phyloP scores from a whole-genome alignment of 2,113 vertebrate genomes.

The Zosterops hypoxanthus region DNA sequence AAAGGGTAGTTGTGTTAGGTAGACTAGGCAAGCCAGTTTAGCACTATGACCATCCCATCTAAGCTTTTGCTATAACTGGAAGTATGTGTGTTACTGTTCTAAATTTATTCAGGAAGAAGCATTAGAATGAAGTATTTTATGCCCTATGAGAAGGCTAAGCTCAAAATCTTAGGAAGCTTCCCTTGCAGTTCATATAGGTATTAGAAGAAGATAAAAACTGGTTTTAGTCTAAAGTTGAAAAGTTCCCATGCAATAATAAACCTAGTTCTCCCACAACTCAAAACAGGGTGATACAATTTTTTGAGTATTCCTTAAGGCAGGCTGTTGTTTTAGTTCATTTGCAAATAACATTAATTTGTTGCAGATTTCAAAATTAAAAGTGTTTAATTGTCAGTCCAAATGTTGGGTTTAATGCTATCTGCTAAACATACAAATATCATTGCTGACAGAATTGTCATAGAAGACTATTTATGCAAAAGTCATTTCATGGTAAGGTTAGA shows the following conservation, averaged over 20 bases:
- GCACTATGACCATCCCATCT: fast-evolving
- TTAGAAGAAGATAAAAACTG: background rate
- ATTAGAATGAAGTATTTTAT: background rate
- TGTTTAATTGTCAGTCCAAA: background rate
- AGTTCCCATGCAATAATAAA: background rate
- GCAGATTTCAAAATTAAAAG: background rate
- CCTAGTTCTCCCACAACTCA: background rate
- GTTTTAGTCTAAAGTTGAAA: background rate
- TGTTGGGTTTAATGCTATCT: background rate
- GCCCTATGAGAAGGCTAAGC: background rate
- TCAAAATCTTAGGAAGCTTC: background rate
- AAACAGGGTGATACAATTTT: background rate
- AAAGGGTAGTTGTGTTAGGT: background rate
- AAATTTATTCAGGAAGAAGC: background rate
- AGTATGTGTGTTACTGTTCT: background rate
- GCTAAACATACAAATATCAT: background rate
- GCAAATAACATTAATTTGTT: background rate
- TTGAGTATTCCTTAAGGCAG: background rate
- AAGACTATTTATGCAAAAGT: background rate
- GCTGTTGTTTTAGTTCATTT: background rate
- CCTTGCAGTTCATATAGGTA: background rate
- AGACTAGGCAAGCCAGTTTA: background rate
- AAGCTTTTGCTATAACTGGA: background rate
- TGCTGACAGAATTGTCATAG: background rate
- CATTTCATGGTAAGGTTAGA: background rate